These are phyloP conservation scores for Megaceryle torquata DNA, from an alignment of 2,113 vertebrate genomes.

Conservation along the genomic window DNA sequence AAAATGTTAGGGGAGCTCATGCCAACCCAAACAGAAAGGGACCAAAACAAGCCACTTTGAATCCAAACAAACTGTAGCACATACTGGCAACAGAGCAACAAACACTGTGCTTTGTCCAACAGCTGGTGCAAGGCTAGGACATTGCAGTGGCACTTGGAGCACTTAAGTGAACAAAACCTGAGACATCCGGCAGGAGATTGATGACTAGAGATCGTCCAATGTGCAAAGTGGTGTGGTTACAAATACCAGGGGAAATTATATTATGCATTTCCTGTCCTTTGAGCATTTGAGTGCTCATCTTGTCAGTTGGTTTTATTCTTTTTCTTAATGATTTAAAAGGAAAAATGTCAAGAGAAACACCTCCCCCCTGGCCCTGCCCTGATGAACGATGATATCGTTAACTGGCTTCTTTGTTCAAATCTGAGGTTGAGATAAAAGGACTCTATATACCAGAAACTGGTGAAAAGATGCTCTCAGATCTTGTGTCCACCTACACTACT, in stretches of 20 bases:
- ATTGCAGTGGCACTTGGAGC: accelerated
- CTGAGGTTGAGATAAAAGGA: neutral
- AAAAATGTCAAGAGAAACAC: neutral
- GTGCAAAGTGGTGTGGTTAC: neutral
- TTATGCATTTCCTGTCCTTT: neutral
- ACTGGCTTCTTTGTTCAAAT: neutral
- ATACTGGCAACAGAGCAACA: neutral
- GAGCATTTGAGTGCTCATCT: neutral
- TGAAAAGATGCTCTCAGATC: neutral
- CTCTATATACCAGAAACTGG: neutral
- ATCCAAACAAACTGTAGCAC: neutral
- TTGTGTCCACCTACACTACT: neutral
- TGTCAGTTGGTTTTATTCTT: neutral
- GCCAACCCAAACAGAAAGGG: neutral
- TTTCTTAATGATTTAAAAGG: neutral
- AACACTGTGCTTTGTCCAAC: neutral
- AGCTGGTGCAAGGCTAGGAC: neutral
- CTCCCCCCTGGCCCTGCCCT: neutral
- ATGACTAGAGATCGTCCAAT: neutral
- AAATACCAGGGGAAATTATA: neutral
- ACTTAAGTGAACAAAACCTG: neutral
- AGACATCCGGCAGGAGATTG: neutral
- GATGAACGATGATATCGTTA: accelerated
- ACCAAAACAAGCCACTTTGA: neutral
- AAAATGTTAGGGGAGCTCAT: neutral